A percentile compares a stretch with the other conserved stretches of the same genome.
Evolutionary conservation across 2,113 vertebrate species (phyloP).

Genomic region (Megatriorchis doriae): DNA sequence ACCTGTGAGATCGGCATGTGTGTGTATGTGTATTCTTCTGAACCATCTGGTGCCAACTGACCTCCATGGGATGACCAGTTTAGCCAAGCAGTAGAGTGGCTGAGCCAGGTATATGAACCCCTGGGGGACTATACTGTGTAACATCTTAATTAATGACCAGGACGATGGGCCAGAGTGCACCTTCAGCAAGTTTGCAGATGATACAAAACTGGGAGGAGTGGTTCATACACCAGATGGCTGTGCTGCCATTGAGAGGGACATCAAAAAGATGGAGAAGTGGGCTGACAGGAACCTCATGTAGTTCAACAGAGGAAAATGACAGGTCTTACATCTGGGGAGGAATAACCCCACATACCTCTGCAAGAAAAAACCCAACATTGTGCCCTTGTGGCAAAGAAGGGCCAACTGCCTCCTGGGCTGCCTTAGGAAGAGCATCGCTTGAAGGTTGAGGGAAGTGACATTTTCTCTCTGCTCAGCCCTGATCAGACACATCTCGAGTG

Average conservation of each 20-base stretch:
- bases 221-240: background rate
- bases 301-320: background rate
- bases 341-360: background rate
- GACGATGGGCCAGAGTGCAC: background rate
- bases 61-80: background rate
- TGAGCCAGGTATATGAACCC: background rate
- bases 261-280: background rate
- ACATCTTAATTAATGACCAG: background rate
- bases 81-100: background rate
- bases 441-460: background rate
- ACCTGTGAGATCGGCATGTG: accelerated
- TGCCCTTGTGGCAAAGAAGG: background rate
- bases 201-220: background rate
- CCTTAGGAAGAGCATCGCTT: accelerated
- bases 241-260: background rate
- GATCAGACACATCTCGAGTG: background rate
- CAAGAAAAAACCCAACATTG: background rate
- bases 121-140: background rate
- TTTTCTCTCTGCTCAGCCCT: background rate
- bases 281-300: background rate
- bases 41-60: background rate
- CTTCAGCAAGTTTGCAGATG: background rate
- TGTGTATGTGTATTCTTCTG: background rate
- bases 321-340: background rate
- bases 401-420: background rate